Conservation (phyloP, 92 coral and sea anemone genomes). For the Epizoanthus scotinus region DNA sequence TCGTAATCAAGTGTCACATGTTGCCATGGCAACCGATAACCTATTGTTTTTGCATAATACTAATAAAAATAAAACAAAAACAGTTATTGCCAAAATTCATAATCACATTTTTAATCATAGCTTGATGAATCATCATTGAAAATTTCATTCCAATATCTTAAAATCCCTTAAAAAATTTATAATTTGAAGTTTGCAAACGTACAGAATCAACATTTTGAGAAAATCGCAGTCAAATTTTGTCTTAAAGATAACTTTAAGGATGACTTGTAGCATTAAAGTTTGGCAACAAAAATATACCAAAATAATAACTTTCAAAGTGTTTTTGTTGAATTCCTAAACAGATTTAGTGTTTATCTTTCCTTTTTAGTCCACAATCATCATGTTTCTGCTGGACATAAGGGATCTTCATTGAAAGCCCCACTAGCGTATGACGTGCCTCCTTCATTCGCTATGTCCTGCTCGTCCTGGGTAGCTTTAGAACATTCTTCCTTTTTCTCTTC, state of each 20-base stretch:
- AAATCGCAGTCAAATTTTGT: slow-evolving; percentile 27
- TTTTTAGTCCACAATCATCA: slow-evolving; percentile 5
- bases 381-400: slow-evolving; percentile 10
- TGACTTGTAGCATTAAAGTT: not conserved
- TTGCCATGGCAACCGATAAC: slow-evolving; percentile 35
- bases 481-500: slow-evolving; percentile 28
- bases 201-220: slow-evolving; percentile 30
- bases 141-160: slow-evolving; percentile 43
- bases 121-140: slow-evolving; percentile 45
- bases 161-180: slow-evolving; percentile 27
- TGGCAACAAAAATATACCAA: slow-evolving; percentile 1
- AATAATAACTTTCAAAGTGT: not conserved
- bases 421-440: slow-evolving; percentile 39
- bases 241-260: not conserved
- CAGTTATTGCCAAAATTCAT: slow-evolving; percentile 11
- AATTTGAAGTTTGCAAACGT: slow-evolving; percentile 21
- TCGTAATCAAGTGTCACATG: slow-evolving; percentile 12
- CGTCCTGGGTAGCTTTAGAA: slow-evolving; percentile 19
- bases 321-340: too few relatives aligned
- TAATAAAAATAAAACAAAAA: slow-evolving; percentile 16
- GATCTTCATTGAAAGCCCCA: slow-evolving; percentile 42
- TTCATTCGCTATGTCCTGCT: slow-evolving; percentile 6
- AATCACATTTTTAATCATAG: slow-evolving; percentile 22
- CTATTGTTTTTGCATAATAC: slow-evolving; percentile 6
- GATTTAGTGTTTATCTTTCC: slow-evolving; percentile 11